These are phyloP conservation scores for Diplazon laetatorius DNA, from an alignment of 2,888 invertebrate genomes.

Conservation along the genomic window DNA sequence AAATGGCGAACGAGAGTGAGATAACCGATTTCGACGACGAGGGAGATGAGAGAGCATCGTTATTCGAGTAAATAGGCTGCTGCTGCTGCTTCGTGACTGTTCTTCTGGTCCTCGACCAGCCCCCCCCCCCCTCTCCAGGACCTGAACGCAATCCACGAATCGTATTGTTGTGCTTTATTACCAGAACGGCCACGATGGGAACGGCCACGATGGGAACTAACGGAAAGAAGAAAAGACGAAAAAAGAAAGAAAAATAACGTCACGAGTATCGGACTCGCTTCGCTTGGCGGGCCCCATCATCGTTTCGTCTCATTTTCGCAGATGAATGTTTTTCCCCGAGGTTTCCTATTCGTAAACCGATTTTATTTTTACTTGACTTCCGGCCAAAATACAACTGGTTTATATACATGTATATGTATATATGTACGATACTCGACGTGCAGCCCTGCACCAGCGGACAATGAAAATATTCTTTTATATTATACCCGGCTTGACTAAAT, in stretches of 20 bases:
- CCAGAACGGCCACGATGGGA: constrained; percentile 65
- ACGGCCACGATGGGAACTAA: constrained; percentile 60
- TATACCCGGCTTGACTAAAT: constrained; percentile 26
- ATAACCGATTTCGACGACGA: constrained; percentile 74
- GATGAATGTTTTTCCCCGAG: not conserved
- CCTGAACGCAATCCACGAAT: constrained; percentile 76
- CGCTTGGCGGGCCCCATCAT: not conserved
- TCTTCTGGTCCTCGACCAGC: constrained; percentile 66
- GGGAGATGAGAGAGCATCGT: constrained; percentile 79
- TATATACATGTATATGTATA: no score
- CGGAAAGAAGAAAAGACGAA: constrained; percentile 9
- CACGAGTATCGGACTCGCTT: constrained; percentile 32
- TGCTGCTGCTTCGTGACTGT: constrained; percentile 70
- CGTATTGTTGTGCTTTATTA: constrained; percentile 76
- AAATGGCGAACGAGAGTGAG: constrained; percentile 55
- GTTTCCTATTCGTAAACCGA: constrained; percentile 35
- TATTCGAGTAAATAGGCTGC: constrained; percentile 80
- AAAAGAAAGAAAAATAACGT: not conserved
- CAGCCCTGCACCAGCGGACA: constrained; percentile 28
- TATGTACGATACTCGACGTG: constrained; percentile 26
- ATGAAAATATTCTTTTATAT: constrained; percentile 42
- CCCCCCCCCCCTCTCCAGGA: no score
- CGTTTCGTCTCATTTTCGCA: not conserved
- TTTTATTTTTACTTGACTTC: constrained; percentile 51
- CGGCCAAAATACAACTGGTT: constrained; percentile 5